These are phyloP conservation scores for Notoglanidium macrostoma DNA, from an alignment of 2,797 vertebrate genomes.

Conservation along the genomic window DNA sequence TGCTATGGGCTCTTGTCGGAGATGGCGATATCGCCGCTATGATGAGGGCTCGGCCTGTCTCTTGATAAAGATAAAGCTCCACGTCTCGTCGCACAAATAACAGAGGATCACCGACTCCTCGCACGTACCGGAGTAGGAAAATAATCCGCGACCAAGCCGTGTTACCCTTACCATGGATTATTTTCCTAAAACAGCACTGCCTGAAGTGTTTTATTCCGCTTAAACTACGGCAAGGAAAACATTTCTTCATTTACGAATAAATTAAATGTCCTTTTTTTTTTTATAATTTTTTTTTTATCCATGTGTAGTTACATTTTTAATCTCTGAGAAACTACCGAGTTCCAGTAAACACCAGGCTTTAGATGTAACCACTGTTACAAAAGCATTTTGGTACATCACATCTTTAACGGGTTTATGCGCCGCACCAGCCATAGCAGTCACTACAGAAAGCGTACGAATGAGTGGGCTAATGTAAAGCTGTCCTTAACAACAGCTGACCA, in stretches of 20 bases:
- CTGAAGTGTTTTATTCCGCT: neutral
- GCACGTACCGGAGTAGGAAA: neutral
- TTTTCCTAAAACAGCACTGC: neutral
- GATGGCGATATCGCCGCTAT: constrained; percentile 33
- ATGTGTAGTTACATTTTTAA: neutral
- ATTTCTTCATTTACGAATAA: neutral
- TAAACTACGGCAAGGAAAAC: neutral
- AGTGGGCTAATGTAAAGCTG: no score
- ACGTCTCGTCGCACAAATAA: neutral
- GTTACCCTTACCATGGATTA: neutral
- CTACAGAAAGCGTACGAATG: no score
- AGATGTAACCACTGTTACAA: no score
- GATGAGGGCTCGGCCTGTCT: constrained; percentile 21
- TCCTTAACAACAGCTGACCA: neutral
- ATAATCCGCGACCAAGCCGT: neutral
- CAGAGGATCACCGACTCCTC: neutral
- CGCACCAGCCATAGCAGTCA: no score
- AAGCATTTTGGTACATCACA: no score
- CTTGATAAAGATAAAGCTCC: constrained; percentile 29
- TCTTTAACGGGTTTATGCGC: no score
- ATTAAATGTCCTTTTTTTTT: neutral
- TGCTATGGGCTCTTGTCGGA: constrained; percentile 64
- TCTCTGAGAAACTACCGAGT: neutral
- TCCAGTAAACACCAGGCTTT: neutral
- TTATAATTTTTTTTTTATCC: neutral